Base-by-base conservation (phyloP, 2,797 vertebrate species). In the Hybognathus amarus region DNA sequence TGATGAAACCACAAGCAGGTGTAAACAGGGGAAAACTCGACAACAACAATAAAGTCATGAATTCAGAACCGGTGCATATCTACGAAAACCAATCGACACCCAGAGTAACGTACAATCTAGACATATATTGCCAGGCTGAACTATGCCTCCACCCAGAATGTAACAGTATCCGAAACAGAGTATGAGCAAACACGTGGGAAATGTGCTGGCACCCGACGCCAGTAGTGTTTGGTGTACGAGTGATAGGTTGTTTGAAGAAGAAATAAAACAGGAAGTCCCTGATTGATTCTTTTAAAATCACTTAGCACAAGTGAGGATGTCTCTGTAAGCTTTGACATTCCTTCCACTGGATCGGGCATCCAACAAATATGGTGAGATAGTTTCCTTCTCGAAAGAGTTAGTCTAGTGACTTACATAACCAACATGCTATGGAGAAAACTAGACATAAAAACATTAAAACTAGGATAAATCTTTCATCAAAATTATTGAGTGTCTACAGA, bases 201-300 rank as follows among this genome's bases (percentile, higher is more conserved):
- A 45, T 4, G 42, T 1, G 18, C 79, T 38, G 75, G 76, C 73
- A 85, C 82, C 36, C 66, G 30, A 80, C 40, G 47, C 70, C 38
- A 56, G 80, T 74, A 52, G 45, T 82, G 71, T 63, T 86, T 86
- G 73, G 87, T 90, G 90, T 91, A 85, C 92, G 83, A 90, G 90
- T 56, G 77, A 90, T 88, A 88, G 87, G 70, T 89, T 88, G 81
- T 90, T 84, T 87, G 80, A 90, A 90, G 80, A 85, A 13, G 33
- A 76, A 70, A 82, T 85, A 74, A 85, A 85, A 85, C 87, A 90
- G 89, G 89, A 93, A 92, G 86, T 85, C 67, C 50, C 61, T 80
- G 83, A 89, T 77, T 52, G 87, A 86, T 85, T 80, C 70, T 67
- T 77, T 84, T 83, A 86, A 85, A 81, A 85, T 84, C 84, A 89